Evolutionary conservation across 2,888 invertebrate species (phyloP).

Genomic region (Graphium colonna): DNA sequence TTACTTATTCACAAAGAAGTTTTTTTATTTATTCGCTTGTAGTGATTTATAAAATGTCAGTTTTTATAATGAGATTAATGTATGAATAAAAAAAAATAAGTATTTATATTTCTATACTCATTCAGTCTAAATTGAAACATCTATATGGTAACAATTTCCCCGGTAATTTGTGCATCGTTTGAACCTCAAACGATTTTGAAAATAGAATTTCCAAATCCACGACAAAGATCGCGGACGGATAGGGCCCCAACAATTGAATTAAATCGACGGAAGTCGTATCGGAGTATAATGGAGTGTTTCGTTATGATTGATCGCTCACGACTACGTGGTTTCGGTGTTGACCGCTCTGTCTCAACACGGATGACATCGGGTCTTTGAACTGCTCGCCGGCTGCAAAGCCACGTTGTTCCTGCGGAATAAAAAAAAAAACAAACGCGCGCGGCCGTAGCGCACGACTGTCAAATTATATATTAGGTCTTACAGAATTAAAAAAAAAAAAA

Average conservation of each 20-base stretch:
- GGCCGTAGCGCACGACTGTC: too few relatives aligned
- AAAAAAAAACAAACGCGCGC: too few relatives aligned
- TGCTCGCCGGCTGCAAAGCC: slow-evolving; percentile 5
- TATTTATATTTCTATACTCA: background rate
- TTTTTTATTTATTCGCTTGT: too few relatives aligned
- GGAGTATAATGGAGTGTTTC: slow-evolving; percentile 34
- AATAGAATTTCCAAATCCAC: background rate
- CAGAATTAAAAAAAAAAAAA: too few relatives aligned
- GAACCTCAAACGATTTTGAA: background rate
- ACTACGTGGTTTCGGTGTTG: slow-evolving; percentile 38
- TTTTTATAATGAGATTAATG: background rate
- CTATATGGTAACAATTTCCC: background rate
- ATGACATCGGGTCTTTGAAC: slow-evolving; percentile 29
- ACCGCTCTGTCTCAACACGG: slow-evolving; percentile 28
- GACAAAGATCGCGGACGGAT: background rate
- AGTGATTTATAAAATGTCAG: too few relatives aligned
- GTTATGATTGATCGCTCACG: slow-evolving; percentile 42
- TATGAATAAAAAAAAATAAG: background rate
- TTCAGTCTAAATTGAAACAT: too few relatives aligned
- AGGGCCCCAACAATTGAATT: slow-evolving; percentile 13
- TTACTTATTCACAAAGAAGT: background rate
- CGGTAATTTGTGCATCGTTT: background rate
- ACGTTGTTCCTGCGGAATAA: too few relatives aligned
- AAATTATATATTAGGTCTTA: too few relatives aligned
- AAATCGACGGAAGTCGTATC: slow-evolving; percentile 35